Evolutionary conservation across 2,113 vertebrate genomes (phyloP), one percentile per base, ranked within the genome.

Genomic region (Rhinolophus sinicus): DNA sequence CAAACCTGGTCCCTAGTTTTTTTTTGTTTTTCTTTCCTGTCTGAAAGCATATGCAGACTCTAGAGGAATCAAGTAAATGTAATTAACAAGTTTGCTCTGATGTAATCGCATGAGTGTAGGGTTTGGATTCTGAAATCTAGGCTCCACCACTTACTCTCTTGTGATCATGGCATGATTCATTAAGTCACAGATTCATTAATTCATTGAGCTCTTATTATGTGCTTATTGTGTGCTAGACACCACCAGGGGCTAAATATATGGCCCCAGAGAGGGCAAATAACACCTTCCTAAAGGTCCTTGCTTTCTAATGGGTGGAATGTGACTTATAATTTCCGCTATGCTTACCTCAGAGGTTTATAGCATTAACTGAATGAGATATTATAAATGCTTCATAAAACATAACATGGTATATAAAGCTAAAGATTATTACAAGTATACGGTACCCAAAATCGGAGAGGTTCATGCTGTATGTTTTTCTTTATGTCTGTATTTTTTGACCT

Each of bases 321-420:
- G 15, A 87, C 35, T 65, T 73, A 14, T n/a, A 67, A 60, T 30
- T 35, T 13, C 9, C 3, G 10, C 24, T 26, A 15, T 38, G 62
- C 67, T 89, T 75, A 26, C 33, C 22, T 86, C 11, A 38, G 67
- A 44, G 50, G 22, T 86, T 75, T 80, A 16, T 30, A 38, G 15
- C 18, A 11, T 89, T 40, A 58, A 84, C 58, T 72, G 67, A 93
- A 73, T 44, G 18, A 56, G 28, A 33, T 50, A 50, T 33, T 86
- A 35, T 52, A 73, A 47, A 75, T 88, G 44, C 33, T 90, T 84
- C 14, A 3, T 83, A 75, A 92, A 86, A 94, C 11, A 54, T 44
- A 56, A 86, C 33, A 50, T 56, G 16, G 75, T 26, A 30, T 30
- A 52, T 83, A 56, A 75, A 89, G 78, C 28, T 13, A 52, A 77